Conservation (phyloP, 2,888 invertebrate species). For the Cosmorhoe ocellata region DNA sequence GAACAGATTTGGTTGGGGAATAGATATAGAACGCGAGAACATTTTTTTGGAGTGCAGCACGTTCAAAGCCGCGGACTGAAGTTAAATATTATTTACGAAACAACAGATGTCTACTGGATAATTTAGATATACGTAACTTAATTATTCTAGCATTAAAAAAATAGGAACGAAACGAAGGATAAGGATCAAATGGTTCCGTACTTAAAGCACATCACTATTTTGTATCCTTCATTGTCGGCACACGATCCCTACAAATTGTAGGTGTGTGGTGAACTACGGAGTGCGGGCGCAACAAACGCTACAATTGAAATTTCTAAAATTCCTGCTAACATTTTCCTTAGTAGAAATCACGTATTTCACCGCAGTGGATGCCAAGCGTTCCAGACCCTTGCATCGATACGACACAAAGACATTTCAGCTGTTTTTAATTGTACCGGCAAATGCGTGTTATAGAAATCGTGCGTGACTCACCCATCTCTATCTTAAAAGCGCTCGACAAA, state of each 20-base stretch:
- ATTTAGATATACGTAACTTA: too few species aligned
- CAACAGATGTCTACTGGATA: too few species aligned
- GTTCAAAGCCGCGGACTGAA: too few species aligned
- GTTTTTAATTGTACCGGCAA: slow-evolving; percentile 62
- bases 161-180: background rate
- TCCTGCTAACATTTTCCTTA: slow-evolving; percentile 73
- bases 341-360: slow-evolving; percentile 69
- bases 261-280: slow-evolving; percentile 44
- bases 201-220: slow-evolving; percentile 17
- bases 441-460: slow-evolving; percentile 32
- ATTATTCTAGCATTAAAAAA: too few species aligned
- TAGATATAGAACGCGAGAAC: too few species aligned
- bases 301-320: slow-evolving; percentile 80
- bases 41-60: too few species aligned
- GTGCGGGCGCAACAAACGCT: slow-evolving; percentile 67
- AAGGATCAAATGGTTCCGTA: slow-evolving; percentile 5
- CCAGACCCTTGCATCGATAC: slow-evolving; percentile 52
- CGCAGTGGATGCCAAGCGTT: slow-evolving; percentile 56
- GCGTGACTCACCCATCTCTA: slow-evolving; percentile 8
- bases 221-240: slow-evolving; percentile 59
- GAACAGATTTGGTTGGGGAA: too few species aligned
- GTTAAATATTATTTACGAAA: too few species aligned
- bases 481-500: slow-evolving; percentile 2
- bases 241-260: slow-evolving; percentile 71
- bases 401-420: slow-evolving; percentile 53